Percentiles rank a stretch among this genome's conserved stretches.
phyloP scores from a whole-genome alignment of 1,140 invertebrate genomes.

The Orius insidiosus region DNA sequence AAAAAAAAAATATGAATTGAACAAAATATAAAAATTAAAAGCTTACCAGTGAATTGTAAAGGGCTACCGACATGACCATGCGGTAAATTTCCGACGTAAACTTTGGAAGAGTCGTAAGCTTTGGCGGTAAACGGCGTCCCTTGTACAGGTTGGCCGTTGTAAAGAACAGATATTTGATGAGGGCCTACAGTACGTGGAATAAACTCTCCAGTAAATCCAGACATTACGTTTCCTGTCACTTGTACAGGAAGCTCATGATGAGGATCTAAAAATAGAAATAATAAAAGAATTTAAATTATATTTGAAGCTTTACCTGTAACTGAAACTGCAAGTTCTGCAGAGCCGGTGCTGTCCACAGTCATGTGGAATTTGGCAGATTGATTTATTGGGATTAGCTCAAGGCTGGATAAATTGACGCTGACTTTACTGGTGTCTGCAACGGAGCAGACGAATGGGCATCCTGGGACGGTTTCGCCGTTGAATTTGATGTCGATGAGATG shows the following conservation, averaged over 20 bases:
- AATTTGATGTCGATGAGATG: constrained; percentile 97
- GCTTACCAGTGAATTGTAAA: constrained; percentile 78
- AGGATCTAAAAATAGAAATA: constrained; percentile 31
- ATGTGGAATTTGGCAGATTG: constrained; percentile 76
- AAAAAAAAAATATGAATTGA: too few species aligned
- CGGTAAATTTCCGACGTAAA: constrained; percentile 68
- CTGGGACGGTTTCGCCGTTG: constrained; percentile 85
- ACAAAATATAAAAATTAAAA: too few species aligned
- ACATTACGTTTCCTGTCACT: constrained; percentile 71
- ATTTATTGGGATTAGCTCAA: constrained; percentile 77
- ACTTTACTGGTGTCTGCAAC: constrained; percentile 66
- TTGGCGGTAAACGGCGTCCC: constrained; percentile 86
- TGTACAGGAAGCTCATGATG: constrained; percentile 66
- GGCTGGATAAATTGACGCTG: constrained; percentile 54
- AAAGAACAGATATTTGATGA: constrained; percentile 75
- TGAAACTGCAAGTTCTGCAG: constrained; percentile 72
- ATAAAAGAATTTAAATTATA: not conserved
- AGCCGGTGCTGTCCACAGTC: constrained; percentile 55
- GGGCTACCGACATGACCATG: constrained; percentile 63
- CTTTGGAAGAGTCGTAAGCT: constrained; percentile 80
- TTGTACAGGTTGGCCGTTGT: constrained; percentile 75
- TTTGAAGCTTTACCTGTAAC: constrained; percentile 42
- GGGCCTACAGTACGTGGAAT: constrained; percentile 76
- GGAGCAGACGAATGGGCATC: constrained; percentile 74
- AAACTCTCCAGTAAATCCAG: constrained; percentile 78